Percentiles rank a stretch among this genome's conserved stretches.
These are phyloP conservation scores for Liopterus haemorrhoidalis DNA, from an alignment of 2,888 invertebrate species.

Conservation along the genomic window DNA sequence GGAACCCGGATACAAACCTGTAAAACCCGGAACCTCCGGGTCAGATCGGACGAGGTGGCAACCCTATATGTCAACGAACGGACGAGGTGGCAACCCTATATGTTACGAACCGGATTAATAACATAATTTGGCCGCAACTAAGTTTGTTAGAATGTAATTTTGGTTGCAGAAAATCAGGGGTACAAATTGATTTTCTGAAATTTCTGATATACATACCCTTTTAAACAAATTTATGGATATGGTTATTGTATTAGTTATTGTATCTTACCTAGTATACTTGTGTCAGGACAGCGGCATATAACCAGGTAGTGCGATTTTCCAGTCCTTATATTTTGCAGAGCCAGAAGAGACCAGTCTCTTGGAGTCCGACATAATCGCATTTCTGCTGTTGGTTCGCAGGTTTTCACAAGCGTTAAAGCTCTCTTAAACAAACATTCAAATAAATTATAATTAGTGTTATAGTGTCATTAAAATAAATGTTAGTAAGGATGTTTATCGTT, in stretches of 20 bases:
- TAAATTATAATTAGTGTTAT: neutral
- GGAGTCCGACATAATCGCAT: constrained; percentile 85
- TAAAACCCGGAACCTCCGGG: no score
- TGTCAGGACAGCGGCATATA: constrained; percentile 83
- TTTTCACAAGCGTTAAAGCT: constrained; percentile 85
- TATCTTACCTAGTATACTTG: constrained; percentile 70
- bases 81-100: no score
- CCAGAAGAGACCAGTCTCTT: constrained; percentile 85
- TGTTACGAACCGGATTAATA: no score
- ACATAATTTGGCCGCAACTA: no score
- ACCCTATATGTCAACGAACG: no score
- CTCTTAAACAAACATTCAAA: constrained; percentile 45
- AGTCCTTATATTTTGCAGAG: constrained; percentile 84
- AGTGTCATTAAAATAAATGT: constrained; percentile 2
- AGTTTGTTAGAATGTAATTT: no score
- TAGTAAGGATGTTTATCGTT: neutral
- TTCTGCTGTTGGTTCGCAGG: constrained; percentile 86
- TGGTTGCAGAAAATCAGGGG: no score
- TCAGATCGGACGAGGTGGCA: no score
- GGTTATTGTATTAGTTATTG: neutral
- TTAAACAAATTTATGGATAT: no score
- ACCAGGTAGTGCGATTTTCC: constrained; percentile 92
- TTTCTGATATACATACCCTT: no score
- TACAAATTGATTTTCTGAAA: no score
- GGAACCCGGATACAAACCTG: no score